Percentiles rank a stretch among this genome's conserved stretches.
phyloP scores from a whole-genome alignment of 1,140 invertebrate species.

The Teleopsis dalmanni region DNA sequence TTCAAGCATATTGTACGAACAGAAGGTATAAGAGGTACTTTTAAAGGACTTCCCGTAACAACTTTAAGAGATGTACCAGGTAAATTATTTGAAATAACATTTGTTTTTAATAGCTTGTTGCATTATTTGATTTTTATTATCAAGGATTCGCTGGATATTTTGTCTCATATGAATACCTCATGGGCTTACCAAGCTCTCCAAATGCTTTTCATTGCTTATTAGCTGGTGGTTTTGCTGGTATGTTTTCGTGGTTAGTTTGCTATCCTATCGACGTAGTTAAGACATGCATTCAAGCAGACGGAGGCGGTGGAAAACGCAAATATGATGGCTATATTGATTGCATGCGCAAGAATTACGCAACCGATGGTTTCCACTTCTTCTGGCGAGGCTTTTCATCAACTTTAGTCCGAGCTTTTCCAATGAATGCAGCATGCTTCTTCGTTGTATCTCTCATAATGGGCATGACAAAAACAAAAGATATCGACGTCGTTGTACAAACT shows the following conservation, averaged over 20 bases:
- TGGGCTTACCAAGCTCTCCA: slow-evolving; percentile 40
- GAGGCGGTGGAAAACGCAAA: slow-evolving; percentile 43
- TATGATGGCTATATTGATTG: slow-evolving; percentile 69
- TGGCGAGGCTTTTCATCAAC: slow-evolving; percentile 67
- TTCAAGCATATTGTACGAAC: slow-evolving; percentile 54
- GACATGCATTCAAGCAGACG: slow-evolving; percentile 76
- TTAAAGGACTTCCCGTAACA: slow-evolving; percentile 68
- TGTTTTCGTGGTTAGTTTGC: slow-evolving; percentile 72
- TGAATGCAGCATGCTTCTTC: slow-evolving; percentile 85
- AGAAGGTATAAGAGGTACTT: slow-evolving; percentile 62
- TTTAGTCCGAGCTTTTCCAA: slow-evolving; percentile 77
- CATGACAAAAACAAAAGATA: slow-evolving; percentile 18
- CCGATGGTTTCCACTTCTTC: slow-evolving; percentile 63
- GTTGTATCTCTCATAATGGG: slow-evolving; percentile 69
- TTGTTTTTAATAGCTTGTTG: slow-evolving; percentile 5
- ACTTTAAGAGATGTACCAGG: slow-evolving; percentile 67
- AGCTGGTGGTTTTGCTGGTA: slow-evolving; percentile 77
- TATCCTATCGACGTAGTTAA: slow-evolving; percentile 89
- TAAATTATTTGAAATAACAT: slow-evolving; percentile 29
- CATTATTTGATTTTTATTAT: no score
- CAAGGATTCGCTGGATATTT: slow-evolving; percentile 51
- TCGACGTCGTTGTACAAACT: slow-evolving; percentile 19
- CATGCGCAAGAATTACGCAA: slow-evolving; percentile 55
- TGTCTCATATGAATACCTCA: slow-evolving; percentile 64
- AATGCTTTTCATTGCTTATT: slow-evolving; percentile 55